Percentiles rank a stretch among this genome's conserved stretches.
phyloP scores from a whole-genome alignment of 2,113 vertebrate species.

The Sigmodon hispidus region DNA sequence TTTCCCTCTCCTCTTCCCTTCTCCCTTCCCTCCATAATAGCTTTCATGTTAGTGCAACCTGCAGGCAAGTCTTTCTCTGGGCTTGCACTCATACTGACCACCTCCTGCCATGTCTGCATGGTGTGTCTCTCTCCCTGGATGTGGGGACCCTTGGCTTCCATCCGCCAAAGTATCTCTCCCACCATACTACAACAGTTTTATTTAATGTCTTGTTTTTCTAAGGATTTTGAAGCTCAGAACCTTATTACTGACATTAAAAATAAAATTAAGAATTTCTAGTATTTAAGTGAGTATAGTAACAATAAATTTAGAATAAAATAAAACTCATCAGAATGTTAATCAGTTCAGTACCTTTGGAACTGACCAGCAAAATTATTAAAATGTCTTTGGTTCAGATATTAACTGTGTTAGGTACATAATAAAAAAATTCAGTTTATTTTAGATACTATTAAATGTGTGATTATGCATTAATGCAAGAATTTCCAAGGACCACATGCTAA shows the following conservation, averaged over 20 bases:
- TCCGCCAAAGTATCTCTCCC: too few species aligned
- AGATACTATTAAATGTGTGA: neutral
- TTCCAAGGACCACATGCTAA: neutral
- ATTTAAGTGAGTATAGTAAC: neutral
- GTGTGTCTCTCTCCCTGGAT: too few species aligned
- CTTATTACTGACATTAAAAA: slow-evolving; percentile 3
- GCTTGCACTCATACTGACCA: too few species aligned
- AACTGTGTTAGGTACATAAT: neutral
- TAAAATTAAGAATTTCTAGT: neutral
- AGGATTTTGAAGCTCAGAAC: neutral
- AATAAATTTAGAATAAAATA: neutral
- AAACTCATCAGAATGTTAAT: neutral
- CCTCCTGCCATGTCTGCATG: too few species aligned
- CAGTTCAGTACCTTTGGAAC: slow-evolving; percentile 6
- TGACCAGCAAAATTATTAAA: neutral
- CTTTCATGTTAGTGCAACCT: too few species aligned
- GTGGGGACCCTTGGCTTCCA: too few species aligned
- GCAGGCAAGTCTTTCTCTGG: too few species aligned
- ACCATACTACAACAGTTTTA: too few species aligned
- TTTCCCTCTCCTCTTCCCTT: too few species aligned
- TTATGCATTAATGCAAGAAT: neutral
- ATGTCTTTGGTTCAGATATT: slow-evolving; percentile 11
- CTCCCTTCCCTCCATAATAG: too few species aligned
- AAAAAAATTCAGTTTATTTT: neutral
- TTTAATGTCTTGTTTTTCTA: neutral